These are phyloP conservation scores for Aporophyla lueneburgensis DNA, from an alignment of 2,888 invertebrate species.

Conservation along the genomic window DNA sequence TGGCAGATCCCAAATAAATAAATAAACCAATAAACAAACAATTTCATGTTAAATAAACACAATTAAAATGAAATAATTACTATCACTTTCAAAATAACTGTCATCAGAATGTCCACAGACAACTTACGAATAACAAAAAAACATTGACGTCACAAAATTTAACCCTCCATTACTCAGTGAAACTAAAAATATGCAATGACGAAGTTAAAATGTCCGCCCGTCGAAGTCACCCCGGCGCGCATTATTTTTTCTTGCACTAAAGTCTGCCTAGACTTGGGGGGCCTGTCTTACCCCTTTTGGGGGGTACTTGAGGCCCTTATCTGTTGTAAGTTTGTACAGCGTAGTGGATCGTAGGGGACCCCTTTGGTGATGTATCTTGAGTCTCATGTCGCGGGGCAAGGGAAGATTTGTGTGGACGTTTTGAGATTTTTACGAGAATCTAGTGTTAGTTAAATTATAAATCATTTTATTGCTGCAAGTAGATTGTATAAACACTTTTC, in stretches of 20 bases:
- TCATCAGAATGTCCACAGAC: background rate
- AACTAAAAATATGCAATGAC: constrained; percentile 65
- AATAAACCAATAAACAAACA: background rate
- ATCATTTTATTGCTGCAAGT: too few relatives aligned
- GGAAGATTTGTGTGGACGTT: constrained; percentile 56
- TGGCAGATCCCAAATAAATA: too few relatives aligned
- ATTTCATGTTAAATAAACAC: background rate
- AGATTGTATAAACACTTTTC: too few relatives aligned
- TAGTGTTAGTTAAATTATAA: too few relatives aligned
- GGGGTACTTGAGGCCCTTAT: constrained; percentile 90
- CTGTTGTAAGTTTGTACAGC: constrained; percentile 90
- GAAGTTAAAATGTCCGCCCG: constrained; percentile 64
- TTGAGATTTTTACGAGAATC: constrained; percentile 8
- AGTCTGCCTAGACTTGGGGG: constrained; percentile 86
- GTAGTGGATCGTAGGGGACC: constrained; percentile 89
- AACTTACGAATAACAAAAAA: background rate
- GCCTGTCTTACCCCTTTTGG: constrained; percentile 90
- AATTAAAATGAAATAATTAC: background rate
- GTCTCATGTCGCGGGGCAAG: constrained; percentile 80
- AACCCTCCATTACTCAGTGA: constrained; percentile 12
- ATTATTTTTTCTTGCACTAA: constrained; percentile 88
- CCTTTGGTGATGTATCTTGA: constrained; percentile 89
- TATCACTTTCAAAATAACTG: background rate
- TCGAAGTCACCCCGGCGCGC: constrained; percentile 77
- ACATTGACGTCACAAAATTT: background rate